Base-by-base conservation (phyloP, 2,113 vertebrate genomes). In the Galeopterus variegatus region DNA sequence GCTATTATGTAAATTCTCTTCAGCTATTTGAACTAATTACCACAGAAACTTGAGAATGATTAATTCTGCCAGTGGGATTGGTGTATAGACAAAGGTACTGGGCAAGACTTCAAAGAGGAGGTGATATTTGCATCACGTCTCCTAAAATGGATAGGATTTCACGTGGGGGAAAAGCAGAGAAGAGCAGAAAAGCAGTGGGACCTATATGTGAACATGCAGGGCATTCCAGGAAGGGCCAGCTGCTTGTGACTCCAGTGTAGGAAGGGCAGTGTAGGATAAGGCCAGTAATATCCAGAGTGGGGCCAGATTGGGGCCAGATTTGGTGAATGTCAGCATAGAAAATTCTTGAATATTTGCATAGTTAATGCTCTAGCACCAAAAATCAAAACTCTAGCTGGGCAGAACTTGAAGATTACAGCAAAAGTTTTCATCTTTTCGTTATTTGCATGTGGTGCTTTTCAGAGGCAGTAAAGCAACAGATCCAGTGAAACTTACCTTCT, bases 291-390 rank as follows among this genome's bases (percentile, higher is more conserved):
- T n/a, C 3, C 41, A 65, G 62, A 21, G 65, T 50, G 26, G 45
- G 50, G n/a, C 81, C 60, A 65, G 62, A 21, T 84, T 33, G 41
- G 45, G 50, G n/a, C 81, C 60, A 93, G 70, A 67, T 76, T 87
- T 56, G 45, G 60, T 86, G 36, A 93, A 79, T 33, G 26, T 8
- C 50, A 26, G n/a, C 31, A 67, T 48, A 86, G 62, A 67, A 77
- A 93, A 86, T 58, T 77, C 50, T 85, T 76, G 12, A 77, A 58
- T 77, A 67, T 21, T 86, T 86, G 72, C 60, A 48, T 92, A 77
- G 45, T 67, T 93, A 45, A 65, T 18, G 21, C 4, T 75, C 15
- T 77, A 86, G 28, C 7, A 24, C 62, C 36, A 41, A 45, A 93
- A 93, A 50, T 77, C 24, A 77, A 69, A 93, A 93, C 64, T 86